These are phyloP conservation scores for Gila orcuttii DNA, from an alignment of 2,113 vertebrate species.

Conservation along the genomic window DNA sequence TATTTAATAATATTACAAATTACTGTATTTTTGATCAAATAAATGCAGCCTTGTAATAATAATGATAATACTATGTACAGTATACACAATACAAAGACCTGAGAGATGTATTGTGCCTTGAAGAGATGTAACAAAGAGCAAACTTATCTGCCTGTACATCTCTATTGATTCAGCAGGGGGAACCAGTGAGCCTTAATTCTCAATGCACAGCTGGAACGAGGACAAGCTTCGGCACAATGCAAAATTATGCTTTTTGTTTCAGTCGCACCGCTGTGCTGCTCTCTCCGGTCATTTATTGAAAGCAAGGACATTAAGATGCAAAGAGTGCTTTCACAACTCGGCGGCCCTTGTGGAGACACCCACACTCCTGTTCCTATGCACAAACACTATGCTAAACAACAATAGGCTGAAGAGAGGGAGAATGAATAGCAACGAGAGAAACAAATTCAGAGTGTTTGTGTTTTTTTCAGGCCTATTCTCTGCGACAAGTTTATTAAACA, in stretches of 20 bases:
- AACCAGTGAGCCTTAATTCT: constrained; percentile 45
- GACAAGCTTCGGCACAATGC: constrained; percentile 11
- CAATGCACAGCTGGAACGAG: neutral
- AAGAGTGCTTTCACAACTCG: constrained; percentile 50
- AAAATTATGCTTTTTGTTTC: constrained; percentile 48
- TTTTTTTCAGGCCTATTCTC: constrained; percentile 6
- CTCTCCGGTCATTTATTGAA: constrained; percentile 55
- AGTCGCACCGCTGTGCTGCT: constrained; percentile 22
- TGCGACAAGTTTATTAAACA: constrained; percentile 38
- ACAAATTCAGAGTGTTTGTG: neutral
- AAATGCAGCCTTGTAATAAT: no score
- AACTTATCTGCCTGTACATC: neutral
- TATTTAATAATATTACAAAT: no score
- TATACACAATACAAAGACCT: neutral
- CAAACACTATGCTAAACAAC: constrained; percentile 34
- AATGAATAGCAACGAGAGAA: constrained; percentile 25
- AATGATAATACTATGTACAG: no score
- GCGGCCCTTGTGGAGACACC: constrained; percentile 41
- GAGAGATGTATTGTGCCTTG: neutral
- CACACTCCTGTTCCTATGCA: constrained; percentile 36
- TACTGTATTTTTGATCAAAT: no score
- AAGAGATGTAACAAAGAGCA: neutral
- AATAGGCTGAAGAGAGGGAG: constrained; percentile 11
- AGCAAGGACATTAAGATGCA: constrained; percentile 60
- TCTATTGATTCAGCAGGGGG: constrained; percentile 49